Evolutionary conservation across 2,888 invertebrate genomes (phyloP).

Genomic region (Nephrocerus scutellatus): DNA sequence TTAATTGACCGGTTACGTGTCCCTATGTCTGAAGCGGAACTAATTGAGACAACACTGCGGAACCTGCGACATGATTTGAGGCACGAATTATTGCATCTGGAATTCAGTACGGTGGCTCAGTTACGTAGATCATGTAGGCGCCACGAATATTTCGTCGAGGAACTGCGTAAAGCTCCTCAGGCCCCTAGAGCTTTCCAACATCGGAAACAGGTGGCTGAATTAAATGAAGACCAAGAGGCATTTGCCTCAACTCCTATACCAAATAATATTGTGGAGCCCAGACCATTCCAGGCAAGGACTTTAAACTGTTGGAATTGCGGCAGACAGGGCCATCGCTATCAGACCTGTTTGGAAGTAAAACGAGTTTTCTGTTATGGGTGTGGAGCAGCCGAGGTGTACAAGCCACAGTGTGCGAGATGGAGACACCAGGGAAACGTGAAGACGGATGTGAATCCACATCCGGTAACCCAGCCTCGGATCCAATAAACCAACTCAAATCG

Average conservation of each 20-base stretch:
- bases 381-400: constrained; percentile 6
- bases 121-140: constrained; percentile 1
- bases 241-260: too few species aligned
- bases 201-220: too few species aligned
- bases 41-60: constrained; percentile 1
- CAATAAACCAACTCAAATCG: not conserved
- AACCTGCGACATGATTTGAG: constrained; percentile 3
- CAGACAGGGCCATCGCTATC: constrained; percentile 13
- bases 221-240: too few species aligned
- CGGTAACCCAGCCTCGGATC: too few species aligned
- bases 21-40: constrained; percentile 1
- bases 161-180: not conserved
- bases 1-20: constrained; percentile 1
- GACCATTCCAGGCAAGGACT: not conserved
- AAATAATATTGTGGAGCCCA: constrained; percentile 7
- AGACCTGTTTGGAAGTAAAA: constrained; percentile 7
- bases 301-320: too few species aligned
- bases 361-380: constrained; percentile 19
- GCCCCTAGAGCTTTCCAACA: not conserved
- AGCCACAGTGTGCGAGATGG: constrained; percentile 9
- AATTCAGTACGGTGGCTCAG: not conserved
- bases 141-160: constrained; percentile 1
- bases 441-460: too few species aligned
- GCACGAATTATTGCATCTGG: constrained; percentile 3
- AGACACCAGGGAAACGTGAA: constrained; percentile 9